These are phyloP conservation scores for Brenthis daphne DNA, from an alignment of 2,888 invertebrate species.

Conservation along the genomic window DNA sequence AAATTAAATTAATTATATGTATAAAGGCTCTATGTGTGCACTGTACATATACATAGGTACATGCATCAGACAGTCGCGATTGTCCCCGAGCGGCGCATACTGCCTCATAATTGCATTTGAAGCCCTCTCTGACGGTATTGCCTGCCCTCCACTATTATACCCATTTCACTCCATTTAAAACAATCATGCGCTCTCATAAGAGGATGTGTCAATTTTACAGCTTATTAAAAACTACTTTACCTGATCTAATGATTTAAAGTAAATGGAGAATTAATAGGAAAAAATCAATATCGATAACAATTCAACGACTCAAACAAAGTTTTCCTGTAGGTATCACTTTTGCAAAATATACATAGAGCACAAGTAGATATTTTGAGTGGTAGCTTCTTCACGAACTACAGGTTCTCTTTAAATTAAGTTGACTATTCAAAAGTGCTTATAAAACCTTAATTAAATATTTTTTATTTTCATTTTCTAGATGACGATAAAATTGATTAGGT, in stretches of 20 bases:
- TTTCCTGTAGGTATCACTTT: no score
- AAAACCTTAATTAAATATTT: no score
- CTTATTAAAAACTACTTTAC: slow-evolving; percentile 7
- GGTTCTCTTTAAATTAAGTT: no score
- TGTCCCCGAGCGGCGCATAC: slow-evolving; percentile 58
- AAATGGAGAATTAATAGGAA: no score
- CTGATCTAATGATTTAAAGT: not conserved
- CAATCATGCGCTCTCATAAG: slow-evolving; percentile 20
- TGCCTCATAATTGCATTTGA: slow-evolving; percentile 73
- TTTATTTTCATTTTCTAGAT: no score
- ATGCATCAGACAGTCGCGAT: slow-evolving; percentile 23
- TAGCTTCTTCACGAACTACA: no score
- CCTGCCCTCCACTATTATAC: slow-evolving; percentile 50
- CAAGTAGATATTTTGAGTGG: no score
- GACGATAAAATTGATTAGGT: no score
- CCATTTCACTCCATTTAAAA: slow-evolving; percentile 39
- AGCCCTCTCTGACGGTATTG: slow-evolving; percentile 65
- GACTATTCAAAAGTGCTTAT: no score
- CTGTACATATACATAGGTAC: not conserved
- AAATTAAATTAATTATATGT: slow-evolving; percentile 19
- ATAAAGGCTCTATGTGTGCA: not conserved
- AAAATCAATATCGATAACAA: no score
- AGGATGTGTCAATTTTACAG: slow-evolving; percentile 12
- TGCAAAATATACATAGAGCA: no score
- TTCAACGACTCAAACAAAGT: no score